These are phyloP conservation scores for Galeruca laticollis DNA, from an alignment of 2,888 invertebrate genomes.

Conservation along the genomic window DNA sequence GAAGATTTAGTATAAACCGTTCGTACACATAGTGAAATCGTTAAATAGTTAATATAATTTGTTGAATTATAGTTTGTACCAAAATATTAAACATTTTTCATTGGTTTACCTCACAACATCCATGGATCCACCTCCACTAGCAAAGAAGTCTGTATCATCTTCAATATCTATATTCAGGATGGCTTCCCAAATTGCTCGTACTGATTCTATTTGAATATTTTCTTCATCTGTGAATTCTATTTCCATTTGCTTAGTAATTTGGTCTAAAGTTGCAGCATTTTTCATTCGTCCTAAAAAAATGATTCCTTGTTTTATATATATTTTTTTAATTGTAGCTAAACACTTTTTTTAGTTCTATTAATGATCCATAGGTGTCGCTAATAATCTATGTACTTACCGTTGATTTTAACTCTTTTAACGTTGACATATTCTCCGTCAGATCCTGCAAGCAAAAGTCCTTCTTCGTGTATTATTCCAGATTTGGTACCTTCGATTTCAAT, in stretches of 20 bases:
- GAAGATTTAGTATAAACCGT: conserved; percentile 2
- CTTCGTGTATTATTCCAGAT: conserved; percentile 79
- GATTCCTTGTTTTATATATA: no score
- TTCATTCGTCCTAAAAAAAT: conserved; percentile 80
- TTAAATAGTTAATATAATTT: no score
- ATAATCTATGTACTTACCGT: conserved; percentile 54
- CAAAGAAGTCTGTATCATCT: conserved; percentile 91
- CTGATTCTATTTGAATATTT: conserved; percentile 73
- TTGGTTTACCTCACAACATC: conserved; percentile 82
- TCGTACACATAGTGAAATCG: no score
- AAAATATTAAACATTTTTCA: no score
- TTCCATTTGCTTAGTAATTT: conserved; percentile 69
- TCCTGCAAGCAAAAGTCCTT: conserved; percentile 85
- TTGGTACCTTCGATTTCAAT: conserved; percentile 74
- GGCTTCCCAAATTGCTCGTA: conserved; percentile 83
- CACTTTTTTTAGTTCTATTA: neutral
- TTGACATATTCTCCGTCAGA: conserved; percentile 81
- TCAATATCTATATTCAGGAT: conserved; percentile 84
- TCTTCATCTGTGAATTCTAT: conserved; percentile 83
- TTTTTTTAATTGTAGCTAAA: no score
- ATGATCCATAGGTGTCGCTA: neutral
- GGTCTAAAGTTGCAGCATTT: conserved; percentile 82
- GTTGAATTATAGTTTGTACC: no score
- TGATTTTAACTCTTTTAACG: conserved; percentile 63
- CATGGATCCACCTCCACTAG: conserved; percentile 97